Conservation (phyloP, 1,140 invertebrate genomes). For the Mizuhopecten yessoensis region DNA sequence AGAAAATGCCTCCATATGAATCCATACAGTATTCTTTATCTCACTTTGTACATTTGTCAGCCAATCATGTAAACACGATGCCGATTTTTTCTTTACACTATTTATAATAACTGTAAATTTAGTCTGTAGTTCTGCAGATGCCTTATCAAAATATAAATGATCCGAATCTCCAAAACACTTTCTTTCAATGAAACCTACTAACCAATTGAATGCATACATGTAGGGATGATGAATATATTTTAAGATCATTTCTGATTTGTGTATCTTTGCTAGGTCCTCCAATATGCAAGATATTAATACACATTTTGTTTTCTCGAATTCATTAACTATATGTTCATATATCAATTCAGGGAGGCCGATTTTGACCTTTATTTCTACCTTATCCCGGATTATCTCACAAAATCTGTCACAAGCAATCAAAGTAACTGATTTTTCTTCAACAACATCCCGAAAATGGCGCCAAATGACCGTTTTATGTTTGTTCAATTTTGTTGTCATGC, state of each 20-base stretch:
- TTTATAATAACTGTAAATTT: neutral
- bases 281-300: neutral
- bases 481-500: neutral
- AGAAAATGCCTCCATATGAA: neutral
- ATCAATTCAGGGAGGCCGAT: neutral
- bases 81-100: neutral
- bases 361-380: neutral
- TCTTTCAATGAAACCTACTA: neutral
- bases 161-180: neutral
- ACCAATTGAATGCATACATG: neutral
- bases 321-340: neutral
- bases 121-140: neutral
- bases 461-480: slow-evolving; percentile 40
- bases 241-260: neutral
- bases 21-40: neutral
- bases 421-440: neutral
- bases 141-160: neutral
- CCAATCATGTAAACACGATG: neutral
- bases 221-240: neutral
- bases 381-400: neutral
- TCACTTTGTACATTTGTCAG: neutral
- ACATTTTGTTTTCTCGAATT: slow-evolving; percentile 38
- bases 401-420: slow-evolving; percentile 42
- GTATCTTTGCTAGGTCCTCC: slow-evolving; percentile 25
- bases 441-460: slow-evolving; percentile 6